Percentiles rank a stretch among this genome's conserved stretches.
Conservation (phyloP, 2,797 vertebrate genomes). For the Typhlichthys eigenmanni region DNA sequence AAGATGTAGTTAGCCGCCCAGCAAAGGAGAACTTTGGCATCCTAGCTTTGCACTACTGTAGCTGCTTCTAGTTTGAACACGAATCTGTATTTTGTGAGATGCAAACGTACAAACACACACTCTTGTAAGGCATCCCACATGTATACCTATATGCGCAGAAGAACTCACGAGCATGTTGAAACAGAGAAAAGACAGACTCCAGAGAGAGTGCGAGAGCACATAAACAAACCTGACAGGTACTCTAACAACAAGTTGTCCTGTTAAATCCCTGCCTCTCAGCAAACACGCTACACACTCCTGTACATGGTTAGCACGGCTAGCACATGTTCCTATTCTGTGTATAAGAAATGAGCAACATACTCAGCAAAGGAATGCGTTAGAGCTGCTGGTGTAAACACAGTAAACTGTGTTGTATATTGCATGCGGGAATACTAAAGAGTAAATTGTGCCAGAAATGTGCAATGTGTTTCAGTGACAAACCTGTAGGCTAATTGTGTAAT, state of each 20-base stretch:
- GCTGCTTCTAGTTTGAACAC: neutral
- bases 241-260: slow-evolving; percentile 37
- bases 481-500: too few relatives aligned
- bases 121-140: neutral
- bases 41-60: too few relatives aligned
- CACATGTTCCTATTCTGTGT: neutral
- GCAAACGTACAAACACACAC: slow-evolving; percentile 4
- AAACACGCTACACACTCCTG: neutral
- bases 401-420: neutral
- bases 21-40: too few relatives aligned
- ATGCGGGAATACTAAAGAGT: too few relatives aligned
- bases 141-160: neutral
- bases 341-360: too few relatives aligned
- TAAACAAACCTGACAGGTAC: slow-evolving; percentile 55
- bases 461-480: too few relatives aligned
- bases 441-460: too few relatives aligned
- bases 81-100: slow-evolving; percentile 13
- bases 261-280: slow-evolving; percentile 2
- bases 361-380: slow-evolving; percentile 13
- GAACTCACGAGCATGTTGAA: neutral
- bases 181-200: slow-evolving; percentile 42
- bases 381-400: slow-evolving; percentile 19
- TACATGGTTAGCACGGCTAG: neutral
- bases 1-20: too few relatives aligned
- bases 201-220: slow-evolving; percentile 32